Evolutionary conservation across 2,113 vertebrate species (phyloP).

Genomic region (Aphyosemion australe): DNA sequence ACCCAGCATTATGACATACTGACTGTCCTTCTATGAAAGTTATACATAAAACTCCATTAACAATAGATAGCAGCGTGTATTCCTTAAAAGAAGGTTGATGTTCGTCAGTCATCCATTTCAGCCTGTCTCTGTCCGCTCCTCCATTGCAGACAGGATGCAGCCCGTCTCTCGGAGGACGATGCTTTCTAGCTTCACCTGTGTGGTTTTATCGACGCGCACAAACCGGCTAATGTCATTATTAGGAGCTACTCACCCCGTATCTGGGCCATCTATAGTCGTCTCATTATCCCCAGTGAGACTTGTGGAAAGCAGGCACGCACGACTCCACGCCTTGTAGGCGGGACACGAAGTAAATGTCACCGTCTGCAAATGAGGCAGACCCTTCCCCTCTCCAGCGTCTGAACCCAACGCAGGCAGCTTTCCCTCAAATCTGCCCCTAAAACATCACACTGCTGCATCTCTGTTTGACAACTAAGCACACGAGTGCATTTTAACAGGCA

Average conservation of each 20-base stretch:
- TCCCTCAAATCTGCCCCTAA: too few species aligned
- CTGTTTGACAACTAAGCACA: too few species aligned
- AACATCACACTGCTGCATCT: background rate
- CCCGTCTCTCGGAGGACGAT: slow-evolving; percentile 15
- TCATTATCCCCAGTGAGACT: slow-evolving; percentile 36
- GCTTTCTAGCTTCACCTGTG: background rate
- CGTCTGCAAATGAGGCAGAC: slow-evolving; percentile 36
- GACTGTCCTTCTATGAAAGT: background rate
- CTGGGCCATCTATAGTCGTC: slow-evolving; percentile 60
- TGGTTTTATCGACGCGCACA: background rate
- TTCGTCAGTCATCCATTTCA: slow-evolving; percentile 36
- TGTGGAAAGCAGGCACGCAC: slow-evolving; percentile 50
- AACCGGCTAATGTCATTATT: slow-evolving; percentile 13
- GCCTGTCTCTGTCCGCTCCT: slow-evolving; percentile 52
- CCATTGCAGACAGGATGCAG: slow-evolving; percentile 62
- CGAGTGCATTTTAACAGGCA: too few species aligned
- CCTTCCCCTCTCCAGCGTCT: slow-evolving; percentile 14
- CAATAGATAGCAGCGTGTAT: slow-evolving; percentile 7
- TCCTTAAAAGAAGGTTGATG: slow-evolving; percentile 38
- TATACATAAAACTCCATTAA: background rate
- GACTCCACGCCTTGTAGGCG: slow-evolving; percentile 74
- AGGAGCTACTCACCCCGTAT: slow-evolving; percentile 50
- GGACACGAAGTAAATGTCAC: slow-evolving; percentile 59
- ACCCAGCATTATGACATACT: background rate
- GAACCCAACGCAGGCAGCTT: too few species aligned